Evolutionary conservation across 1,140 invertebrate genomes (phyloP), one percentile per base, ranked within the genome.

Genomic region (Psilanteris sp.): DNA sequence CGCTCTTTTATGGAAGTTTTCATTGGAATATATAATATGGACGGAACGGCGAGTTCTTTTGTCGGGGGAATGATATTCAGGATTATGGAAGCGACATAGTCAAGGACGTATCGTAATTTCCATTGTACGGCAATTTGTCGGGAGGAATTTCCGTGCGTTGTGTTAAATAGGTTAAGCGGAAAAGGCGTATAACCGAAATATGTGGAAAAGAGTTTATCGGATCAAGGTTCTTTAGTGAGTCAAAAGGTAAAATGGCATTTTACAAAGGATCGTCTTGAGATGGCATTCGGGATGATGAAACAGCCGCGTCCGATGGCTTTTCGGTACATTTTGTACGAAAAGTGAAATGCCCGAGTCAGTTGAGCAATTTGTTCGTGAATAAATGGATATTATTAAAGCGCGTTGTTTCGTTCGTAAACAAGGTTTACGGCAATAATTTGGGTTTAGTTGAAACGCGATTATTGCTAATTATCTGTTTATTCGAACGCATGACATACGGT

Each of bases 61-160:
- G 7, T 29, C 7, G 2, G 7, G 2, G 4, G 13, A 26, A 22
- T 18, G 18, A 29, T 29, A 18, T 54, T 54, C 11, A 11, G 0
- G 20, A 20, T 7, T 26, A 11, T 27, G 18, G 22, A 37, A 52
- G 14, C 22, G 16, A 13, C 27, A 13, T 26, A 37, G 37, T 34
- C 16, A 44, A 44, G 11, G 18, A 44, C 26, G 29, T 24, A 9
- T 20, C 15, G 8, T 20, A 29, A 59, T n/a, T 13, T 46, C 41
- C n/a, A 46, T 61, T 62, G 44, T 50, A 7, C 2, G 13, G n/a
- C 11, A 62, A 50, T 50, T 50, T 50, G 36, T 50, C 18, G 11
- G 32, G 4, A 46, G 32, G 14, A 20, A 59, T 44, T 44, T 59
- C 34, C 22, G 16, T 34, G 54, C 27, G 34, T 59, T 59, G 39